A percentile compares a stretch with the other conserved stretches of the same genome.
Conservation (phyloP, 2,113 vertebrate genomes). For the Salvator merianae region DNA sequence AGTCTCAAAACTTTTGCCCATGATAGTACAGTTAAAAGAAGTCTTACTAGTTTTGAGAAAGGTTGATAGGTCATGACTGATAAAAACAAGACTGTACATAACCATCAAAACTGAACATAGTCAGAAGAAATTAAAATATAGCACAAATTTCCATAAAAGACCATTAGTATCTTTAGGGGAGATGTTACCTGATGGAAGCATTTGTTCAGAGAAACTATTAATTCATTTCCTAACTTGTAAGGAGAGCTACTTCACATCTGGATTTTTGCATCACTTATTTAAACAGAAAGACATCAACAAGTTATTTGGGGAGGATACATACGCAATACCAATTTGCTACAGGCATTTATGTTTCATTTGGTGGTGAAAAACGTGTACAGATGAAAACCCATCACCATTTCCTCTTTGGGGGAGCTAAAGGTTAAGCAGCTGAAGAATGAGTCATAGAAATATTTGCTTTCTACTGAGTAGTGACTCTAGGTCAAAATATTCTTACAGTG, state of each 20-base stretch:
- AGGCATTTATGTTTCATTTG: neutral
- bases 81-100: neutral
- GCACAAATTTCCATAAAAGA: neutral
- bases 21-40: neutral
- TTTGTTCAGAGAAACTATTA: neutral
- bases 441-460: neutral
- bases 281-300: neutral
- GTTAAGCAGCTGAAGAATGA: neutral
- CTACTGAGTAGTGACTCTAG: neutral
- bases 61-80: neutral
- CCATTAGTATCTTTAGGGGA: neutral
- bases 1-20: too few relatives aligned
- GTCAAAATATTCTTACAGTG: neutral
- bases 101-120: neutral
- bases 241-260: neutral
- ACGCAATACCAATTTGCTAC: slow-evolving; percentile 1
- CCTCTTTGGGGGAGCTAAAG: neutral
- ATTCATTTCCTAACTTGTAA: slow-evolving; percentile 5
- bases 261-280: slow-evolving; percentile 9
- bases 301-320: neutral
- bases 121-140: neutral
- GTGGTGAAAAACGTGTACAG: neutral
- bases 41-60: neutral
- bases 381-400: neutral
- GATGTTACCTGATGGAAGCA: neutral